Base-by-base conservation (phyloP, 2,797 vertebrate genomes). In the Rhinatrema bivittatum region DNA sequence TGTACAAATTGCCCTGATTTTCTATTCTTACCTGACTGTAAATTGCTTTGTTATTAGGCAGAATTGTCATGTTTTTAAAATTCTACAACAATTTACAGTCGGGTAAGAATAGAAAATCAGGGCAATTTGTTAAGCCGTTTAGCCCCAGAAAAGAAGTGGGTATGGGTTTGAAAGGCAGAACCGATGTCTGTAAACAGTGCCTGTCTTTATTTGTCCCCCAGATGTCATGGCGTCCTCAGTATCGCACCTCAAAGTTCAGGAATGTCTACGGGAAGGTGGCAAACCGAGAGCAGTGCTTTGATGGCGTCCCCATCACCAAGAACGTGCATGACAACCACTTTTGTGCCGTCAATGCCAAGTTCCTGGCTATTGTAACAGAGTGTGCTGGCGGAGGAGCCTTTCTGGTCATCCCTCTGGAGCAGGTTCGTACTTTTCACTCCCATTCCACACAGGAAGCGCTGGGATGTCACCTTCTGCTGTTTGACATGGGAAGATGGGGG, bases 211-310 rank as follows among this genome's bases (percentile, higher is more conserved):
- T 25, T 53, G 32, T 22, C 47, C 36, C 3, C 1, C 77, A 99
- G 95, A 99, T 99, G 96, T 97, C 96, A 91, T 98, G 96, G 96
- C 90, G 96, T 47, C 94, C 95, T 25, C 94, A 92, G 38, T 98
- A 97, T 84, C 94, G 94, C 86, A 94, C 89, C 86, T 99, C 96
- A 83, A 99, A 99, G 82, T 99, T 98, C 83, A 89, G 94, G 76
- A 98, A 99, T 0, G 96, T 99, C 29, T 99, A 98, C 0, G 96
- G 96, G 38, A 98, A 98, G 74, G 92, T 88, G 42, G 91, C 82
- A 39, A 95, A 87, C 75, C 68, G 94, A 75, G 96, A 98, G 79
- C 87, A 90, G 65, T 97, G 93, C 87, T 99, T 89, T 14, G 96
- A 99, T 0, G 92, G 94, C 2, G 70, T 99, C 36, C 90, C 95